phyloP scores from a whole-genome alignment of 1,140 invertebrate species.

The Nymphalis io region DNA sequence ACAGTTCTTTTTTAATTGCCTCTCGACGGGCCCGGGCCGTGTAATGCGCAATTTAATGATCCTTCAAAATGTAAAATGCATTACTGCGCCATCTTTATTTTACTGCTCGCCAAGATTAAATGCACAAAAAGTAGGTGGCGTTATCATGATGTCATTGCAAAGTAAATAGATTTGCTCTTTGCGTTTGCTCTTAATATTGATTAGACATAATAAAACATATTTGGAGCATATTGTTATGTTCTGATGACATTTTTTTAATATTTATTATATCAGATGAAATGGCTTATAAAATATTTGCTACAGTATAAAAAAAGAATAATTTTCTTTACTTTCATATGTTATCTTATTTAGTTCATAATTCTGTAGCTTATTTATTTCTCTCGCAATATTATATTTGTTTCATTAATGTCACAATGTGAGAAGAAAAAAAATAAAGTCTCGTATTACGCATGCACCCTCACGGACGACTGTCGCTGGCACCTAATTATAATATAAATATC shows the following conservation, averaged over 20 bases:
- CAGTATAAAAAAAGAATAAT: neutral
- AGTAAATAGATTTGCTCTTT: neutral
- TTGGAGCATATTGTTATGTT: no score
- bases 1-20: constrained; percentile 78
- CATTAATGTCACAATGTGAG: neutral
- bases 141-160: neutral
- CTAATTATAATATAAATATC: constrained; percentile 76
- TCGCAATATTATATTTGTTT: neutral
- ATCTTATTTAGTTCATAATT: neutral
- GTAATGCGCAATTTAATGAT: constrained; percentile 78
- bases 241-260: no score
- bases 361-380: neutral
- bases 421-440: constrained; percentile 33
- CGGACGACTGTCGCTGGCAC: constrained; percentile 59
- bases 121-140: constrained; percentile 26
- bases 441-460: constrained; percentile 70
- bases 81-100: constrained; percentile 74
- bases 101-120: constrained; percentile 42
- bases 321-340: neutral
- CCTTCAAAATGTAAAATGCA: constrained; percentile 78
- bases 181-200: neutral
- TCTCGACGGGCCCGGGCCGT: constrained; percentile 63
- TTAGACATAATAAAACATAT: no score
- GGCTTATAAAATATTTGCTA: no score
- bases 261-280: no score